Conservation (phyloP, 35 echinoderm and acorn worm species). For the Holothuria glaberrima region DNA sequence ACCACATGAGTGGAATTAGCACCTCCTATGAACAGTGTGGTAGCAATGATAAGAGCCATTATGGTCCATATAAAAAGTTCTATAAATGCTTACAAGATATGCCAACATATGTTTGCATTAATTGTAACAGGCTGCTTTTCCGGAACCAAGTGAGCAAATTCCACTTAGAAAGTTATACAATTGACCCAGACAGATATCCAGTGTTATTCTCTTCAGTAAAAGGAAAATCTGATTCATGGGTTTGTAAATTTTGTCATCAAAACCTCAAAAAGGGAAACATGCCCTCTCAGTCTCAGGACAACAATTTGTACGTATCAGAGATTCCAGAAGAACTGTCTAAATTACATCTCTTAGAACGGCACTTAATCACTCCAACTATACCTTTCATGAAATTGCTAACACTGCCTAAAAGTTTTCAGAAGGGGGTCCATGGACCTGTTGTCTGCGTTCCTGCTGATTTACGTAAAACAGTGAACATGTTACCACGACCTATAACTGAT, state of each 20-base stretch:
- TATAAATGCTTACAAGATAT: conserved; percentile 25
- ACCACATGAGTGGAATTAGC: not conserved
- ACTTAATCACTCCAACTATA: conserved; percentile 3
- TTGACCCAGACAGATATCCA: conserved; percentile 6
- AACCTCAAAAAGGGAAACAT: conserved; percentile 14
- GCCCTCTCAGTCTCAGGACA: not conserved
- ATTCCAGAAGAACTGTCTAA: conserved; percentile 18
- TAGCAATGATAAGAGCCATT: not conserved
- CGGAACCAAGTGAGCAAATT: conserved; percentile 14
- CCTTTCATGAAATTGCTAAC: conserved; percentile 25
- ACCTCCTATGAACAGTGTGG: not conserved
- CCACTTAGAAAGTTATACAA: not conserved
- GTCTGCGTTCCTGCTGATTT: conserved; percentile 32
- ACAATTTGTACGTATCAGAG: conserved; percentile 8
- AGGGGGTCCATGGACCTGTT: conserved; percentile 7
- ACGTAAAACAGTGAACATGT: conserved; percentile 21
- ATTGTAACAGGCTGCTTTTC: conserved; percentile 28
- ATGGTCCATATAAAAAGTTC: not conserved
- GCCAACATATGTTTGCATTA: conserved; percentile 9
- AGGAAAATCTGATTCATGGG: not conserved
- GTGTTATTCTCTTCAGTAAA: conserved; percentile 7
- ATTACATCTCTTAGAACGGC: conserved; percentile 12
- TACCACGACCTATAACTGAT: not conserved
- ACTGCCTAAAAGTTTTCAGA: conserved; percentile 39
- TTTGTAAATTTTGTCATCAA: conserved; percentile 18